These are phyloP conservation scores for Microcebus murinus DNA, from an alignment of 2,113 vertebrate species.

Conservation along the genomic window DNA sequence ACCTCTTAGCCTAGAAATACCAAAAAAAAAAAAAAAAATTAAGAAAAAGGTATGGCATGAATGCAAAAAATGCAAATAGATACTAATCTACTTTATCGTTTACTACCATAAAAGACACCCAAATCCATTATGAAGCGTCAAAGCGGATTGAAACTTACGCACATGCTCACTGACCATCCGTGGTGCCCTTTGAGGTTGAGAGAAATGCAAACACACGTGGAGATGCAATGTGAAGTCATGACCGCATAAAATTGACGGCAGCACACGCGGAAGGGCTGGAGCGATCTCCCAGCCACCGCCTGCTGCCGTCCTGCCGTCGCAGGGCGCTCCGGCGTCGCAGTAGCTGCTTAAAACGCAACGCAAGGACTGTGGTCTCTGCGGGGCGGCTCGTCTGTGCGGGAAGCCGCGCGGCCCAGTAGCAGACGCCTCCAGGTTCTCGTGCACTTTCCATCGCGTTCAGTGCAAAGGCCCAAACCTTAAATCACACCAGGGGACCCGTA, in stretches of 20 bases:
- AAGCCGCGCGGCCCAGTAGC: background rate
- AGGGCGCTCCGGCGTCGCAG: background rate
- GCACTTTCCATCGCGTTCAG: background rate
- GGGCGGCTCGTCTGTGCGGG: background rate
- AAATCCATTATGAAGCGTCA: background rate
- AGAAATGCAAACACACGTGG: background rate
- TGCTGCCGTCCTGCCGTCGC: rapidly evolving
- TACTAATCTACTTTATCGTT: background rate
- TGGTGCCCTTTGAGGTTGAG: background rate
- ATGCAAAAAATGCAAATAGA: background rate
- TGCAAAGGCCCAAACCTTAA: background rate
- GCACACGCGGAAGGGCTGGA: background rate
- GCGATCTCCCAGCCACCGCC: background rate
- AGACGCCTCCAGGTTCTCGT: background rate
- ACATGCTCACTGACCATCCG: background rate
- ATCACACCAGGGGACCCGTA: background rate
- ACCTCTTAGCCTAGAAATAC: background rate
- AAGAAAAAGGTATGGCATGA: background rate
- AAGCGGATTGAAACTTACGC: background rate
- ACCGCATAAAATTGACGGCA: background rate
- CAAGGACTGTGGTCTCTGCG: background rate
- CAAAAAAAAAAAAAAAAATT: background rate
- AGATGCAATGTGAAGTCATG: background rate
- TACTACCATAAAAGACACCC: background rate
- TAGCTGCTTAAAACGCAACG: background rate